Evolutionary conservation across 2,797 vertebrate genomes (phyloP).

Genomic region (Pipistrellus pipistrellus): DNA sequence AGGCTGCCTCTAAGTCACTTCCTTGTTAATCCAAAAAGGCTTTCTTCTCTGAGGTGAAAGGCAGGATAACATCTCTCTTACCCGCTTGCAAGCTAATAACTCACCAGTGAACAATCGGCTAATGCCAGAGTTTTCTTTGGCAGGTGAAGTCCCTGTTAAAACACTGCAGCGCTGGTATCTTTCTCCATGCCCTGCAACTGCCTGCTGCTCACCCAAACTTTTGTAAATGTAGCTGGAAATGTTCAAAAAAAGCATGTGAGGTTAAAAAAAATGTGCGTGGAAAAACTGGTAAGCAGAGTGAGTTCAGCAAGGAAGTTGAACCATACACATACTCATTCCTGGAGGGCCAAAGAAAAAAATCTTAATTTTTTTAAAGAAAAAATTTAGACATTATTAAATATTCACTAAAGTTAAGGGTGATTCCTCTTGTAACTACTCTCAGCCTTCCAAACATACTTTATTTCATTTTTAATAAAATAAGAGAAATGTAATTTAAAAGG

Average conservation of each 20-base stretch:
- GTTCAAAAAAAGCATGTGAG: background rate
- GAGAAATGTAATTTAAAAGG: background rate
- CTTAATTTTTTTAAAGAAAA: too few species aligned
- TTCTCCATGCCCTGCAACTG: background rate
- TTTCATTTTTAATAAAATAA: slow-evolving; percentile 13
- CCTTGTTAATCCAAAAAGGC: background rate
- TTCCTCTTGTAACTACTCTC: background rate
- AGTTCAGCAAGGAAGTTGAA: background rate
- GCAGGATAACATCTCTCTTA: background rate
- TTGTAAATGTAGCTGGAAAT: background rate
- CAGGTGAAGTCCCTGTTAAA: slow-evolving; percentile 22
- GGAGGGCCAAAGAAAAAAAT: background rate
- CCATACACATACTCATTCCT: background rate
- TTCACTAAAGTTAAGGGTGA: background rate
- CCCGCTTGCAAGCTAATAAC: background rate
- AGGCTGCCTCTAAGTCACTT: background rate
- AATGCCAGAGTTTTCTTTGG: slow-evolving; percentile 42
- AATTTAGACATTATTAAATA: background rate
- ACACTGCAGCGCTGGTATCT: background rate
- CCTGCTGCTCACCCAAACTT: background rate
- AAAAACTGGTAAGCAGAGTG: background rate
- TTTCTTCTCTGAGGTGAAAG: slow-evolving; percentile 5
- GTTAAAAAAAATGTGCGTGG: background rate
- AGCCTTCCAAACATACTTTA: slow-evolving; percentile 15
- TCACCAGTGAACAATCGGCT: background rate